phyloP scores from a whole-genome alignment of 2,888 invertebrate species.

The Lepidochitona cinerea region DNA sequence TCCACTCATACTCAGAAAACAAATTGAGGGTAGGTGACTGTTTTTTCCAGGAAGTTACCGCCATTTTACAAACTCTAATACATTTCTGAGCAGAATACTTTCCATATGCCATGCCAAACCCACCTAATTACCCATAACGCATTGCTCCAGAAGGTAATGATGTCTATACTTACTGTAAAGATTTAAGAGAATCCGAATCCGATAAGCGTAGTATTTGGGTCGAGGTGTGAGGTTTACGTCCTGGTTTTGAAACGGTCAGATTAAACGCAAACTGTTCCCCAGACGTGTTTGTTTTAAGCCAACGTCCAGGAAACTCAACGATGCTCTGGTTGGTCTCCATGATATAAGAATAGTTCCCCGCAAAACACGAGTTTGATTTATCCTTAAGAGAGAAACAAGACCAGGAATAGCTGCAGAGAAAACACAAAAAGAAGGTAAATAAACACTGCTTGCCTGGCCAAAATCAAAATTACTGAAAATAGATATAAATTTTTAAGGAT shows the following conservation, averaged over 20 bases:
- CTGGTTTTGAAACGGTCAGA: slow-evolving; percentile 43
- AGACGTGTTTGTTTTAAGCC: slow-evolving; percentile 22
- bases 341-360: slow-evolving; percentile 12
- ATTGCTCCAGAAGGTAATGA: too few species aligned
- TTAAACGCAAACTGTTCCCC: slow-evolving; percentile 44
- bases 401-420: slow-evolving; percentile 30
- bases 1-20: too few species aligned
- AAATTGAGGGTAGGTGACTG: too few species aligned
- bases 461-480: too few species aligned
- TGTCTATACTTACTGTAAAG: neutral
- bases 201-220: slow-evolving; percentile 43
- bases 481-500: too few species aligned
- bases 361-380: slow-evolving; percentile 28
- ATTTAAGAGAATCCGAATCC: neutral
- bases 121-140: too few species aligned
- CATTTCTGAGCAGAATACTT: too few species aligned
- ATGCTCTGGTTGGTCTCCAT: slow-evolving; percentile 24
- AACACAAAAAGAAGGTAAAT: too few species aligned
- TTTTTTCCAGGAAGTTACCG: too few species aligned
- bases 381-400: slow-evolving; percentile 18
- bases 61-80: too few species aligned
- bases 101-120: too few species aligned
- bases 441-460: too few species aligned
- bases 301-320: slow-evolving; percentile 33
- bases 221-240: slow-evolving; percentile 24